phyloP scores from a whole-genome alignment of 2,113 vertebrate genomes.

The Oryzias melastigma region DNA sequence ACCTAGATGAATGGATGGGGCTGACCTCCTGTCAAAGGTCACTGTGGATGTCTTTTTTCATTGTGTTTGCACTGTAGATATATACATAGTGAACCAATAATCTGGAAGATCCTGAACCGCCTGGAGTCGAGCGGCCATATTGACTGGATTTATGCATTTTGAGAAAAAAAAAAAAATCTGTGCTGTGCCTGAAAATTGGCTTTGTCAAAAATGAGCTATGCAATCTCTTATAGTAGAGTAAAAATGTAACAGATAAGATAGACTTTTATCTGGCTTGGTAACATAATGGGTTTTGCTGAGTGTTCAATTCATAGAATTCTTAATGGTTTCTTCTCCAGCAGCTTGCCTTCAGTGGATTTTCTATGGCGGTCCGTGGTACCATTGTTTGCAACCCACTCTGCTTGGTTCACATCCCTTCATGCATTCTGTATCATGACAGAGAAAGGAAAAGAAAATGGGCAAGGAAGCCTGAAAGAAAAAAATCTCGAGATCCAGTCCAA shows the following conservation, averaged over 20 bases:
- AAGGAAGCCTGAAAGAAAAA: constrained; percentile 28
- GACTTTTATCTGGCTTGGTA: neutral
- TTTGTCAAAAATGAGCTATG: neutral
- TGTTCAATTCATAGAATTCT: neutral
- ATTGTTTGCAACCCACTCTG: constrained; percentile 4
- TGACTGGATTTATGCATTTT: too few species aligned
- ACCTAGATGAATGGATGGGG: too few species aligned
- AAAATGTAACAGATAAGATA: neutral
- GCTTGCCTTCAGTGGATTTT: constrained; percentile 21
- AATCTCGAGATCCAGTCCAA: constrained; percentile 38
- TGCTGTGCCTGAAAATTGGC: neutral
- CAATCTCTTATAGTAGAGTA: neutral
- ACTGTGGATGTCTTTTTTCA: too few species aligned
- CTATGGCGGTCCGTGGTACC: constrained; percentile 6
- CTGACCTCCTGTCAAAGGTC: too few species aligned
- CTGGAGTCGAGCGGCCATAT: too few species aligned
- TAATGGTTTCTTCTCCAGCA: neutral
- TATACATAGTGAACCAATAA: too few species aligned
- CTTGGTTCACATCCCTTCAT: constrained; percentile 17
- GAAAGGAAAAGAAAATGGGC: constrained; percentile 17
- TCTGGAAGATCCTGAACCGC: too few species aligned
- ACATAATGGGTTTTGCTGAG: constrained; percentile 11
- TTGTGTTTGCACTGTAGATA: too few species aligned
- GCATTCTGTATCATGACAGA: constrained; percentile 55
- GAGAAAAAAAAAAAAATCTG: too few species aligned